A percentile compares a stretch with the other conserved stretches of the same genome.
Conservation (phyloP, 2,113 vertebrate species). For the Eidolon helvum region DNA sequence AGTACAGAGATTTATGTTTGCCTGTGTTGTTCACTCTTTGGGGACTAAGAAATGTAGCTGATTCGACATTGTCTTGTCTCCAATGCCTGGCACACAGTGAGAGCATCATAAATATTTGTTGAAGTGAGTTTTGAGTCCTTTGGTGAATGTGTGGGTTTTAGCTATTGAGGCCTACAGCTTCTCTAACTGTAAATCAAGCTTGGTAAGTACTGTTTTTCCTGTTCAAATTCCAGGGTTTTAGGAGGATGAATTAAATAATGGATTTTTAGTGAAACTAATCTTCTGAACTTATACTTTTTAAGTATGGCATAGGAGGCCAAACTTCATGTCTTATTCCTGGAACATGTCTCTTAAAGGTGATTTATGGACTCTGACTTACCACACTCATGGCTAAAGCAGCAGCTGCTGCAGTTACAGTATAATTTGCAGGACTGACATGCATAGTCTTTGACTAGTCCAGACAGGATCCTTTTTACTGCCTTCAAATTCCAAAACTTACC, state of each 20-base stretch:
- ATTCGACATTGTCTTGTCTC: not conserved
- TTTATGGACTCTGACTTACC: not conserved
- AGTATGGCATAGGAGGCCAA: not conserved
- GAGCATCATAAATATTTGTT: slow-evolving; percentile 33
- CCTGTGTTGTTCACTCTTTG: slow-evolving; percentile 12
- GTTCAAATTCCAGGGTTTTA: not conserved
- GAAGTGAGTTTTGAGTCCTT: slow-evolving; percentile 44
- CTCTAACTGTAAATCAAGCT: slow-evolving; percentile 30
- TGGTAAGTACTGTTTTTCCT: slow-evolving; percentile 36
- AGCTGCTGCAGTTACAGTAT: not conserved
- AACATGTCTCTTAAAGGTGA: slow-evolving; percentile 1
- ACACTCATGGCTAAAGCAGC: not conserved
- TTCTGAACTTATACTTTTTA: slow-evolving; percentile 31
- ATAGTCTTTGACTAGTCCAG: slow-evolving; percentile 5
- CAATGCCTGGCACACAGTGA: not conserved
- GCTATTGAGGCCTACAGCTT: not conserved
- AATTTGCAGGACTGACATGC: not conserved
- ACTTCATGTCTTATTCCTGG: not conserved
- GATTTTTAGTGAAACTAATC: slow-evolving; percentile 44
- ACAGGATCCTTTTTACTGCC: slow-evolving; percentile 31
- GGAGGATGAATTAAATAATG: slow-evolving; percentile 37
- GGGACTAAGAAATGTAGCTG: not conserved
- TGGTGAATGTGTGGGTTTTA: not conserved
- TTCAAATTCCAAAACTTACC: slow-evolving; percentile 52
- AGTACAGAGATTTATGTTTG: not conserved